Evolutionary conservation across 2,797 vertebrate genomes (phyloP).

Genomic region (Macroramphosus scolopax): DNA sequence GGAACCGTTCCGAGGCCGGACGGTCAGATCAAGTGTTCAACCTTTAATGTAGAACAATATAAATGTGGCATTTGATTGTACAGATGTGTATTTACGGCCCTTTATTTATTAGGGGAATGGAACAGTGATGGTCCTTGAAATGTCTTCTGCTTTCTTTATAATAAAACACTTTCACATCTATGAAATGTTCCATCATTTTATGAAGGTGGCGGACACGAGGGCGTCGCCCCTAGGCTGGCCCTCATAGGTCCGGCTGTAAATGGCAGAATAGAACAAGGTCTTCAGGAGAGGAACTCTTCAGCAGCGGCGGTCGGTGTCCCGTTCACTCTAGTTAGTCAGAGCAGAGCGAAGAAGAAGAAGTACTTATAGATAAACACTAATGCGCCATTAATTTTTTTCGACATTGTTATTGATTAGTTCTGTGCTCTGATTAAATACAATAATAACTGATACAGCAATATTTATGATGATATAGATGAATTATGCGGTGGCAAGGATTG

Average conservation of each 20-base stretch:
- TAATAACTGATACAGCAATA: slow-evolving; percentile 32
- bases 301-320: slow-evolving; percentile 3
- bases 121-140: slow-evolving; percentile 40
- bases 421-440: slow-evolving; percentile 57
- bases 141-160: slow-evolving; percentile 68
- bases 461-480: slow-evolving; percentile 53
- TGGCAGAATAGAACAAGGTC: slow-evolving; percentile 38
- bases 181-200: slow-evolving; percentile 52
- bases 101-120: slow-evolving; percentile 54
- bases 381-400: slow-evolving; percentile 44
- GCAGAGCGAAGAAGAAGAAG: no score
- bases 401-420: slow-evolving; percentile 53
- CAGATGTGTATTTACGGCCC: slow-evolving; percentile 33
- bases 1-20: no score
- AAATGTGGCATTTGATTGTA: slow-evolving; percentile 24
- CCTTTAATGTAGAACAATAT: slow-evolving; percentile 38
- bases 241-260: slow-evolving; percentile 55
- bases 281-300: slow-evolving; percentile 25
- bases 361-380: slow-evolving; percentile 38
- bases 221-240: slow-evolving; percentile 23
- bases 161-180: slow-evolving; percentile 69
- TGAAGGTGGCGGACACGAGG: slow-evolving; percentile 43
- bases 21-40: no score
- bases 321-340: no score
- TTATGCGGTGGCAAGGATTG: slow-evolving; percentile 52